Conservation (phyloP, 2,113 vertebrate genomes). For the Propithecus coquereli region DNA sequence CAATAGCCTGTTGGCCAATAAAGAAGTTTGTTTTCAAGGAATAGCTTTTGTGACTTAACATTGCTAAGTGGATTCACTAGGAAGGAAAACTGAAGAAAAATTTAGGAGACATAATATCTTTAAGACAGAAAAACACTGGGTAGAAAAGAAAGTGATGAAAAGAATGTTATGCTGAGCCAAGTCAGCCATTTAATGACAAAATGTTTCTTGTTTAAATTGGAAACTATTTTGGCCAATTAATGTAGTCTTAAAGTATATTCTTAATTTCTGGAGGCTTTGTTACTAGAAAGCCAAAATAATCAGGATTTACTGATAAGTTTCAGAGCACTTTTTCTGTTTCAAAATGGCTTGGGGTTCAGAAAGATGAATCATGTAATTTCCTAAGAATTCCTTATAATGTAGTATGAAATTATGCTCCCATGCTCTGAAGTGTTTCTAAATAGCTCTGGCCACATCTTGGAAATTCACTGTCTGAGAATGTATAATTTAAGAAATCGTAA, state of each 20-base stretch:
- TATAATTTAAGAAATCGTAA: conserved; percentile 60
- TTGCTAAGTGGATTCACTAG: not conserved
- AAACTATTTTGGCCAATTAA: conserved; percentile 40
- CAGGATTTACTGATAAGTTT: not conserved
- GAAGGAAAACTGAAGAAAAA: conserved; percentile 21
- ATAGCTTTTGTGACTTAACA: not conserved
- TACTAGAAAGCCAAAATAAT: conserved; percentile 46
- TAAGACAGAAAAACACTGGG: conserved; percentile 32
- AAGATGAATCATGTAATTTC: conserved; percentile 62
- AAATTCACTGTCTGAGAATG: conserved; percentile 75
- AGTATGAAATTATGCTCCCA: conserved; percentile 63
- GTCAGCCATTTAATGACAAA: conserved; percentile 30
- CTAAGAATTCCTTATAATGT: conserved; percentile 51
- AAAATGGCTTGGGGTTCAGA: conserved; percentile 19
- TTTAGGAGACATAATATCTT: conserved; percentile 17
- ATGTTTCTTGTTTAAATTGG: conserved; percentile 31
- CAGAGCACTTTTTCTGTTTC: conserved; percentile 27
- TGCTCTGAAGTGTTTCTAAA: conserved; percentile 67
- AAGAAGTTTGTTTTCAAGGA: conserved; percentile 32
- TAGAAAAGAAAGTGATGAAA: conserved; percentile 44
- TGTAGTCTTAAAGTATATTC: conserved; percentile 22
- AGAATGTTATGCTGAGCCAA: conserved; percentile 10
- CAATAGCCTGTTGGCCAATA: not conserved
- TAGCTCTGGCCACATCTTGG: conserved; percentile 63
- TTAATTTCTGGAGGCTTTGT: conserved; percentile 63